Evolutionary conservation across 2,888 invertebrate genomes (phyloP).

Genomic region (Abrostola triplasia): DNA sequence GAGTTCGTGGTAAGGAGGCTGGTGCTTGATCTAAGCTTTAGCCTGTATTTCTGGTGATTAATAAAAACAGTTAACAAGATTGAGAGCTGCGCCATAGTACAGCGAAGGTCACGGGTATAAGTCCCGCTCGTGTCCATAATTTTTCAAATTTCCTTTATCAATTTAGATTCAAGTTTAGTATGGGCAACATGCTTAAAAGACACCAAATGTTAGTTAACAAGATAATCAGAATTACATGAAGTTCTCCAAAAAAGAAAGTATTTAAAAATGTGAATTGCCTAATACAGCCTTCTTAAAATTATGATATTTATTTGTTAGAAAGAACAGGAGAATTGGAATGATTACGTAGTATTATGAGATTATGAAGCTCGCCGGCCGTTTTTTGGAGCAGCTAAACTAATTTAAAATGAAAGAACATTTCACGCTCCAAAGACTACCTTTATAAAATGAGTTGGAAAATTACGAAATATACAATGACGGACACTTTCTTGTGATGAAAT

Average conservation of each 20-base stretch:
- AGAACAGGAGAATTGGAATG: slow-evolving; percentile 52
- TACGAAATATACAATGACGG: slow-evolving; percentile 61
- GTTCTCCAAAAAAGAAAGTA: slow-evolving; percentile 30
- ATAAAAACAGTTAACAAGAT: background rate
- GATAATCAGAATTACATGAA: background rate
- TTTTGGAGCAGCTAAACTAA: slow-evolving; percentile 59
- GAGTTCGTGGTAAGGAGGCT: too few relatives aligned
- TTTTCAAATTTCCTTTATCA: too few relatives aligned
- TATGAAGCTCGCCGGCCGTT: slow-evolving; percentile 51
- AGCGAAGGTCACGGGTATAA: too few relatives aligned
- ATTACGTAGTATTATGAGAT: slow-evolving; percentile 56
- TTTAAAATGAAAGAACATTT: slow-evolving; percentile 67
- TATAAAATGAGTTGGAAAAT: slow-evolving; percentile 67
- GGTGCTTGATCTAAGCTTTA: too few relatives aligned
- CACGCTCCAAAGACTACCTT: slow-evolving; percentile 60
- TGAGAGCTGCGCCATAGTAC: too few relatives aligned
- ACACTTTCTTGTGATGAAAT: slow-evolving; percentile 44
- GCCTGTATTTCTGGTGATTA: too few relatives aligned
- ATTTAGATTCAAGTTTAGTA: too few relatives aligned
- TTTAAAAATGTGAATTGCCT: slow-evolving; percentile 11
- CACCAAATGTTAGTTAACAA: too few relatives aligned
- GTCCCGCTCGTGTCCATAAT: too few relatives aligned
- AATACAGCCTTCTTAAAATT: slow-evolving; percentile 26
- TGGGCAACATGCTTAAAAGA: too few relatives aligned
- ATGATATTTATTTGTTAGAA: slow-evolving; percentile 54